phyloP scores from a whole-genome alignment of 2,797 vertebrate genomes.

The Masticophis lateralis region DNA sequence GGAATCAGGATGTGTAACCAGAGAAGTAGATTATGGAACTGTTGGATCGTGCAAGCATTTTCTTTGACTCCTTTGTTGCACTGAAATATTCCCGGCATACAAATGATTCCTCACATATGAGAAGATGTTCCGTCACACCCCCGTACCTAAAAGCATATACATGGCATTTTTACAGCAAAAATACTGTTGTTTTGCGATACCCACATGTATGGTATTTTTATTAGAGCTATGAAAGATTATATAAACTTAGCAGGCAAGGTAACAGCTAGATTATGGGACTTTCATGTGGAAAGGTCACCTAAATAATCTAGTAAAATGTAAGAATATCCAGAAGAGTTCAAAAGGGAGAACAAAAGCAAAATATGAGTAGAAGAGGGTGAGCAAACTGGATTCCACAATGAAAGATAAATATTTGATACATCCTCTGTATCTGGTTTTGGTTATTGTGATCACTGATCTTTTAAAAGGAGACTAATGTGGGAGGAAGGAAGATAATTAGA shows the following conservation, averaged over 20 bases:
- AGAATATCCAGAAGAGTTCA: slow-evolving; percentile 32
- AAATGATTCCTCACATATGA: slow-evolving; percentile 61
- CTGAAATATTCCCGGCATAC: slow-evolving; percentile 9
- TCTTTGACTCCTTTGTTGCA: slow-evolving; percentile 17
- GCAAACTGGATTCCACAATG: background rate
- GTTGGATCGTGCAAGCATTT: slow-evolving; percentile 37
- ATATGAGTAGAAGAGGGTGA: slow-evolving; percentile 8
- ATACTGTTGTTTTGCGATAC: slow-evolving; percentile 64
- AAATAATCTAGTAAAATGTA: slow-evolving; percentile 49
- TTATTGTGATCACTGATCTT: background rate
- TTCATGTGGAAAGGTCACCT: slow-evolving; percentile 52
- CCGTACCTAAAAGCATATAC: slow-evolving; percentile 47
- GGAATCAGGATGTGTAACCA: slow-evolving; percentile 36
- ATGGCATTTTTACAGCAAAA: slow-evolving; percentile 68
- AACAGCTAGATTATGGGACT: slow-evolving; percentile 31
- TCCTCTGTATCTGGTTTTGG: slow-evolving; percentile 21
- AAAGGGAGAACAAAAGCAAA: background rate
- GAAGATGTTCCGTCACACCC: slow-evolving; percentile 61
- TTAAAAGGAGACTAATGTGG: background rate
- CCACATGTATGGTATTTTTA: slow-evolving; percentile 57
- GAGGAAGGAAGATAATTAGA: background rate
- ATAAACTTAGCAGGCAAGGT: slow-evolving; percentile 53
- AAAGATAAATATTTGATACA: slow-evolving; percentile 5
- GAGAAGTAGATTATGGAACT: slow-evolving; percentile 38
- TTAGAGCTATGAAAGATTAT: slow-evolving; percentile 55